Evolutionary conservation across 2,113 vertebrate species (phyloP), one percentile per base, ranked within the genome.

Genomic region (Thalassarche chlororhynchos): DNA sequence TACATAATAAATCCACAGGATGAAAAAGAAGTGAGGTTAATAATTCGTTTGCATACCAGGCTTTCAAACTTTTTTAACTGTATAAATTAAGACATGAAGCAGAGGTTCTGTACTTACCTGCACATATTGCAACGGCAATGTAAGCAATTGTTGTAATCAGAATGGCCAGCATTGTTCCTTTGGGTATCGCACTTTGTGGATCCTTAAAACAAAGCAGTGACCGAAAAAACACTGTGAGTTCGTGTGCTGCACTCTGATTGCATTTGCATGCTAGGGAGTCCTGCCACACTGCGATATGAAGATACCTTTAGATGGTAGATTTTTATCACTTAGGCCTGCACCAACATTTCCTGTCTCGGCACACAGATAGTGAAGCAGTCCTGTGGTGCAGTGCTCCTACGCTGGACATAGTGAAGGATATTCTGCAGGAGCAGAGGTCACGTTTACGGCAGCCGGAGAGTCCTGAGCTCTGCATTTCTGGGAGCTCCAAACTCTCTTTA

Each of bases 81-180:
- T 71, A 31, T 51, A 44, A 64, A 65, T 71, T 51, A 85, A 46
- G 51, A 32, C 28, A 25, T 21, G 38, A 65, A 65, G 54, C 14
- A 74, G 64, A 62, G n/a, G 20, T 87, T 94, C 81, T 66, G 18
- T 62, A 96, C 99, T 99, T 97, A 99, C 99, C 98, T 90, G 98
- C 99, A 97, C 98, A 99, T 74, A 99, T 96, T 31, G 98, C 99
- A 49, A 99, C 99, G 2, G 4, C 99, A 49, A 99, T 78, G 93
- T 99, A 99, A 57, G 98, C 99, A 4, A 99, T 0, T 1, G 99
- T 99, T 49, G 99, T 99, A 88, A 99, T 98, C 20, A 99, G 13
- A 84, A 99, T 99, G 96, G 99, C 99, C 96, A 99, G 96, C 98
- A 99, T 98, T 16, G 99, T 99, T 54, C 99, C 99, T 97, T 99